Percentiles rank a stretch among this genome's conserved stretches.
These are phyloP conservation scores for Drosophila kuntzei DNA, from an alignment of 2,888 invertebrate genomes.

Conservation along the genomic window DNA sequence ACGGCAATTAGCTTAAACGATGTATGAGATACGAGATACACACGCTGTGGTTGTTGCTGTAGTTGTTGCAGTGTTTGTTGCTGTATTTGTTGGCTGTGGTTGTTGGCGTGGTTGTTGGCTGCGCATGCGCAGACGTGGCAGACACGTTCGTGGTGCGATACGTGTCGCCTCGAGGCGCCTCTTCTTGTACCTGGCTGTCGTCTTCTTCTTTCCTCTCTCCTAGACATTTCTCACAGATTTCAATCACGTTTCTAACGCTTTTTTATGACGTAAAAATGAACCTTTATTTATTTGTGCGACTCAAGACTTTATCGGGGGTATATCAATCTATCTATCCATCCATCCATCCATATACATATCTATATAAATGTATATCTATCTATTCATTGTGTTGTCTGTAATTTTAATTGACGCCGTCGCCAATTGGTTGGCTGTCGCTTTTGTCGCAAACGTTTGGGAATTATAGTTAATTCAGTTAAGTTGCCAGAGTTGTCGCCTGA, in stretches of 20 bases:
- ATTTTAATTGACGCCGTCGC: conserved; percentile 76
- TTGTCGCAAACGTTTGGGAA: conserved; percentile 47
- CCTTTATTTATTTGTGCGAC: conserved; percentile 61
- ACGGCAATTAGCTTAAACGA: conserved; percentile 63
- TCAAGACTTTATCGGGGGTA: conserved; percentile 39
- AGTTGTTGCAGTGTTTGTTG: neutral
- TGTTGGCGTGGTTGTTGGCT: conserved; percentile 24
- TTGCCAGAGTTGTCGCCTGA: conserved; percentile 52
- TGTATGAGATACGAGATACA: conserved; percentile 66
- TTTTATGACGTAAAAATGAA: conserved; percentile 82
- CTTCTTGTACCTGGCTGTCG: conserved; percentile 18
- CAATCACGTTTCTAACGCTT: conserved; percentile 79
- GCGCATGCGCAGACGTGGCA: conserved; percentile 69
- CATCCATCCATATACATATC: conserved; percentile 19
- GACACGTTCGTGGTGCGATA: conserved; percentile 75
- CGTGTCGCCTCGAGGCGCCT: conserved; percentile 72
- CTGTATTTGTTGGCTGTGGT: neutral
- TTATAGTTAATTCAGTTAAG: conserved; percentile 76
- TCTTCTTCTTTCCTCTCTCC: neutral
- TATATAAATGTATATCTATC: conserved; percentile 11
- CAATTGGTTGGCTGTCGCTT: conserved; percentile 44
- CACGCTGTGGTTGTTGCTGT: conserved; percentile 13
- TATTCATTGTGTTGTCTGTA: conserved; percentile 59
- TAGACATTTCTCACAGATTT: conserved; percentile 65
- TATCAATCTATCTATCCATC: conserved; percentile 32